These are phyloP conservation scores for Flexamia atlantica DNA, from an alignment of 2,888 invertebrate genomes.

Conservation along the genomic window DNA sequence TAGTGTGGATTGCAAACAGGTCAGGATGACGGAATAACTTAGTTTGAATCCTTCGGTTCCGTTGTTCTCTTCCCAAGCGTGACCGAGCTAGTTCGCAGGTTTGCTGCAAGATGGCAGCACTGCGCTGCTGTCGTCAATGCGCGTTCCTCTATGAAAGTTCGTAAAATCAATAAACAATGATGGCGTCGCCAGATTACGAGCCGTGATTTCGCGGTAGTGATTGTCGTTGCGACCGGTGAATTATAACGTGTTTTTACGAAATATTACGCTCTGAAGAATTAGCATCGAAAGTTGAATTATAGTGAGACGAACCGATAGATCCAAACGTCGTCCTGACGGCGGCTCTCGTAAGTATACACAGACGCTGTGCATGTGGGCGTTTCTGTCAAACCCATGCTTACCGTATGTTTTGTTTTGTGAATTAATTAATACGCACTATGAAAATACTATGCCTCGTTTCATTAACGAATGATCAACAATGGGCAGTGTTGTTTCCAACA, in stretches of 20 bases:
- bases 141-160: slow-evolving; percentile 32
- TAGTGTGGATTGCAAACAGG: too few relatives aligned
- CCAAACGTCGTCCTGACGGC: neutral
- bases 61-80: neutral
- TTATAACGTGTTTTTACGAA: neutral
- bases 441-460: neutral
- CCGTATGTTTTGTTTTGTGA: slow-evolving; percentile 48
- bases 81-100: slow-evolving; percentile 3
- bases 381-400: slow-evolving; percentile 62
- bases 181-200: slow-evolving; percentile 36
- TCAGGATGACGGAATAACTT: neutral
- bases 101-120: slow-evolving; percentile 28
- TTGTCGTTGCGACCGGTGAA: neutral
- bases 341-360: slow-evolving; percentile 14
- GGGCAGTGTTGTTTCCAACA: neutral
- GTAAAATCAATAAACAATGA: slow-evolving; percentile 60
- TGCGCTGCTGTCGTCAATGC: slow-evolving; percentile 52
- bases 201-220: slow-evolving; percentile 29
- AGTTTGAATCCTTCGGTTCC: slow-evolving; percentile 1
- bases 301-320: slow-evolving; percentile 30
- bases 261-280: neutral
- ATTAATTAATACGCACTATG: neutral
- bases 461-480: neutral
- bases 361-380: slow-evolving; percentile 61
- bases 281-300: neutral